Base-by-base conservation (phyloP, 2,797 vertebrate species). In the Hylomyscus alleni region DNA sequence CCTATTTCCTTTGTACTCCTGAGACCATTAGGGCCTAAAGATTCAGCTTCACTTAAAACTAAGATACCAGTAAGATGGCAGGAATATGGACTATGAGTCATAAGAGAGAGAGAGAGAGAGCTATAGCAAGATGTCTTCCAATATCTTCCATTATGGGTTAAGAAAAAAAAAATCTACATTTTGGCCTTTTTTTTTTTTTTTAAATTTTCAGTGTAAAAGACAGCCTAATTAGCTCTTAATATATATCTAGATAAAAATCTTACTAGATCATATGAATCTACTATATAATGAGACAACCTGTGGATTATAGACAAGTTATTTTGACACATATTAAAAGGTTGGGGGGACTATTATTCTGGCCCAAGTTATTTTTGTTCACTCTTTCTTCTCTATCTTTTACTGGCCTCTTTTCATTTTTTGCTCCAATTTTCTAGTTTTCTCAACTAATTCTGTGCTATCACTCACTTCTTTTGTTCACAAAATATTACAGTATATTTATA, bases 221-320 rank as follows among this genome's bases (percentile, higher is more conserved):
- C 80, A 97, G 96, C 96, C 98, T 98, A 98, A 98, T 98, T 98
- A 98, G 97, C 92, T 97, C 90, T 98, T 93, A 96, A 97, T 98
- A 97, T 95, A 98, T 97, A 98, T 95, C 97, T 97, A 96, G 97
- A 97, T 94, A 93, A 98, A 97, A 97, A 97, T 97, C 60, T 90
- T 47, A 87, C 69, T 91, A 93, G 78, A 97, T 67, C n/a, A 96
- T 84, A 91, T 29, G 20, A 88, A 47, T 92, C 54, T 95, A 89
- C 96, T 96, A 97, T 98, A 90, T 52, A 65, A 78, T 98, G 98
- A 97, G 97, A 93, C 95, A 98, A 89, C 91, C 88, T 97, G 96
- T 97, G 93, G 96, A 95, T 92, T 97, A 97, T 91, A 97, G 97
- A 94, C 87, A 97, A 98, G 94, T 56, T 94, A 98, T 96, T 96